Percentiles rank a stretch among this genome's conserved stretches.
phyloP scores from a whole-genome alignment of 2,888 invertebrate genomes.

The Xanthorhoe spadicearia region DNA sequence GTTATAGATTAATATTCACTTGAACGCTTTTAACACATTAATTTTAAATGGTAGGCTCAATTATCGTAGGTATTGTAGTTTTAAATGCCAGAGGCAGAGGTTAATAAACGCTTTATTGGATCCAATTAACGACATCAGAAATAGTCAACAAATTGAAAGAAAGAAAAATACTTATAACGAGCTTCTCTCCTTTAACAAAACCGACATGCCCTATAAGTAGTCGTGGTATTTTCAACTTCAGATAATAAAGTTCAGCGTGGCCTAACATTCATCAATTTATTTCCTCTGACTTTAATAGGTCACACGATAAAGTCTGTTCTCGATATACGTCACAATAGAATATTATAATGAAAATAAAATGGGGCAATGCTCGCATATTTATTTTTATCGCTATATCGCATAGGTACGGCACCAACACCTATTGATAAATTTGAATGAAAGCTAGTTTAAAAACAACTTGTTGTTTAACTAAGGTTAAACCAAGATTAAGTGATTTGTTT shows the following conservation, averaged over 20 bases:
- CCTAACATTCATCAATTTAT: not conserved
- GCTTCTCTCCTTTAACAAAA: not conserved
- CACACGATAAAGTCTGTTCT: not conserved
- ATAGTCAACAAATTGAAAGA: not conserved
- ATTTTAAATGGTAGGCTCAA: not conserved
- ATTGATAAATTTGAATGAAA: not conserved
- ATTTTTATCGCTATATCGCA: not conserved
- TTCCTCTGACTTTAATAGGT: not conserved
- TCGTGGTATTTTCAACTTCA: conserved; percentile 20
- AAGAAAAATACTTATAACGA: not conserved
- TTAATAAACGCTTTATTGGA: conserved; percentile 21
- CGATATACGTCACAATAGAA: not conserved
- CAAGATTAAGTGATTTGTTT: not conserved
- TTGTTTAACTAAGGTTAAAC: not conserved
- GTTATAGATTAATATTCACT: not conserved
- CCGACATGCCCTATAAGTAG: too few relatives aligned
- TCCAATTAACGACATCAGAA: conserved; percentile 10
- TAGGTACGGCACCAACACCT: not conserved
- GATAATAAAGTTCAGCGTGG: not conserved
- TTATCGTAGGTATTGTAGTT: too few relatives aligned
- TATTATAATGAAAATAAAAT: not conserved
- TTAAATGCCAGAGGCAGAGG: not conserved
- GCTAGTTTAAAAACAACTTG: not conserved
- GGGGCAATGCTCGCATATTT: not conserved
- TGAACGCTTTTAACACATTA: not conserved